phyloP scores from a whole-genome alignment of 2,888 invertebrate species.

The Melanophora roralis region DNA sequence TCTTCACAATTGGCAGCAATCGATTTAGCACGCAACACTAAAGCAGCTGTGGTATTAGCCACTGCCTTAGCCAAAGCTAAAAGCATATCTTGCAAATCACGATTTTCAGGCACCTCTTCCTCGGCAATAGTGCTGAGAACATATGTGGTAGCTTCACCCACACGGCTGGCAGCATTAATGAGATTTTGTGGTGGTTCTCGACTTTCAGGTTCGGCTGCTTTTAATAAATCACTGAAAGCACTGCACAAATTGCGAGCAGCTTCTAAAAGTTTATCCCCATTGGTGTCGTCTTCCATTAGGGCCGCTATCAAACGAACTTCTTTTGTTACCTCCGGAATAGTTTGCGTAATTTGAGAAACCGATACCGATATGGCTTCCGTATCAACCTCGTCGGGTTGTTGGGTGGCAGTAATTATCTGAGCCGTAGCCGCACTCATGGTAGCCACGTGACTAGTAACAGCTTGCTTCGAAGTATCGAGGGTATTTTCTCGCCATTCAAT shows the following conservation, averaged over 20 bases:
- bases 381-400: slow-evolving; percentile 93
- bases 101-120: slow-evolving; percentile 91
- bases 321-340: slow-evolving; percentile 96
- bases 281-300: slow-evolving; percentile 91
- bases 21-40: slow-evolving; percentile 97
- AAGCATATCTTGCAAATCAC: slow-evolving; percentile 92
- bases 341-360: slow-evolving; percentile 97
- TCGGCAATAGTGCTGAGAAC: slow-evolving; percentile 95
- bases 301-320: slow-evolving; percentile 90
- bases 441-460: slow-evolving; percentile 96
- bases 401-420: slow-evolving; percentile 94
- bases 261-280: slow-evolving; percentile 90
- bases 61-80: slow-evolving; percentile 97
- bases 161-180: slow-evolving; percentile 95
- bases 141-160: slow-evolving; percentile 97
- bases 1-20: slow-evolving; percentile 94
- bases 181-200: slow-evolving; percentile 95
- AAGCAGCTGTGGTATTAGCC: slow-evolving; percentile 97
- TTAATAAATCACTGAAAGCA: slow-evolving; percentile 95
- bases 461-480: slow-evolving; percentile 96
- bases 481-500: slow-evolving; percentile 96
- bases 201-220: slow-evolving; percentile 96
- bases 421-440: slow-evolving; percentile 99
- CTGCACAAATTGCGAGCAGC: slow-evolving; percentile 94
- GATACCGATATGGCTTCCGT: slow-evolving; percentile 97